Evolutionary conservation across 2,797 vertebrate genomes (phyloP).

Genomic region (Todus mexicanus): DNA sequence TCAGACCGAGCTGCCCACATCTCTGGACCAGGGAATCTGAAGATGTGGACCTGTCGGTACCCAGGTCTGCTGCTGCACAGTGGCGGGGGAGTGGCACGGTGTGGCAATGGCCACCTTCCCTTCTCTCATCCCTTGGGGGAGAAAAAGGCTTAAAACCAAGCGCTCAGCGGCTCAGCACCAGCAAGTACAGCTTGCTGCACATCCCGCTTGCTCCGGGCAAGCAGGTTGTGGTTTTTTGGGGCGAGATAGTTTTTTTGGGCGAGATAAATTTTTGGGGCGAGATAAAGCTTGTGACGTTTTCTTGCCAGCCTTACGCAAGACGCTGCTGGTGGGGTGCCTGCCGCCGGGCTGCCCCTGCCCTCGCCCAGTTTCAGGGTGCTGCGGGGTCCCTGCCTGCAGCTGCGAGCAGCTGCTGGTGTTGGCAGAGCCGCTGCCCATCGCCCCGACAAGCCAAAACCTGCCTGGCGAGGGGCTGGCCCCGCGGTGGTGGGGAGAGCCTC

Average conservation of each 20-base stretch:
- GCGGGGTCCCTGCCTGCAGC: not conserved
- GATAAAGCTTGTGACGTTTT: not conserved
- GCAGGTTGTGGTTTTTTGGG: not conserved
- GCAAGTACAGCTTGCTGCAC: not conserved
- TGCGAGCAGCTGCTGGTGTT: not conserved
- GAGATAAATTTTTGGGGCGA: too few species aligned
- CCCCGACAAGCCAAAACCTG: not conserved
- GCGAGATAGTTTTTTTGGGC: too few species aligned
- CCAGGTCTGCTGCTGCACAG: not conserved
- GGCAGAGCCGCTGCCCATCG: not conserved
- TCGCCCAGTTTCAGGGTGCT: not conserved
- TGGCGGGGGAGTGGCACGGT: not conserved
- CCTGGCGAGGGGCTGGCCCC: not conserved
- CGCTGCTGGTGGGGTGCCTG: not conserved
- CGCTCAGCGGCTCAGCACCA: not conserved
- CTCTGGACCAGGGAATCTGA: rapidly evolving
- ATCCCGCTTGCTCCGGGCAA: rapidly evolving
- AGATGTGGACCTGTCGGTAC: rapidly evolving
- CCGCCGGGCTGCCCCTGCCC: not conserved
- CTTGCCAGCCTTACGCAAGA: not conserved
- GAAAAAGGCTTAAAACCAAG: not conserved
- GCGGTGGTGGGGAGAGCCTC: not conserved
- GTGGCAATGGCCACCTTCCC: not conserved
- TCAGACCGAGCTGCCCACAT: not conserved
- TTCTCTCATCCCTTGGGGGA: not conserved